Evolutionary conservation across 2,888 invertebrate species (phyloP).

Genomic region (Oscheius sp.): DNA sequence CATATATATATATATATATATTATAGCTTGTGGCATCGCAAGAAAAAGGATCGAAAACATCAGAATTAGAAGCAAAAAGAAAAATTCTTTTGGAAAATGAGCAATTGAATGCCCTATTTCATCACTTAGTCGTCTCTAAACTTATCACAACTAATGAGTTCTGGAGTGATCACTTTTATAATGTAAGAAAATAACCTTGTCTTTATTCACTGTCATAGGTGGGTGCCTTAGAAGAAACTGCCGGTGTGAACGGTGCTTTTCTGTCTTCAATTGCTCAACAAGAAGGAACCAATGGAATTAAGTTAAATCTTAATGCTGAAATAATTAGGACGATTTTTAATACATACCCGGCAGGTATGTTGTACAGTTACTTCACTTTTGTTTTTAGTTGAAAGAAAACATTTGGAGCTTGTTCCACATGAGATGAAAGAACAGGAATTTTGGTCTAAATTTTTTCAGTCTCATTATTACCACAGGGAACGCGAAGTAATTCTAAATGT

Average conservation of each 20-base stretch:
- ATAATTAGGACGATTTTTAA: slow-evolving; percentile 97
- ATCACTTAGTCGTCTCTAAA: slow-evolving; percentile 93
- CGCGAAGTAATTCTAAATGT: slow-evolving; percentile 75
- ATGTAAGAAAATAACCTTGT: no score
- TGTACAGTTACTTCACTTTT: not conserved
- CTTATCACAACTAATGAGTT: slow-evolving; percentile 96
- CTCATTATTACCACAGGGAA: slow-evolving; percentile 87
- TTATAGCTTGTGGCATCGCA: slow-evolving; percentile 52
- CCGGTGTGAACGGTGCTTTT: slow-evolving; percentile 81
- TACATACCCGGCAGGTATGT: slow-evolving; percentile 87
- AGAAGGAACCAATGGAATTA: slow-evolving; percentile 67
- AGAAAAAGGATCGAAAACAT: slow-evolving; percentile 47
- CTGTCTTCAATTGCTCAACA: slow-evolving; percentile 70
- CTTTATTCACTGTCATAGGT: no score
- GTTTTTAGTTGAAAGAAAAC: slow-evolving; percentile 85
- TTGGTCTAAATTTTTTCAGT: slow-evolving; percentile 99
- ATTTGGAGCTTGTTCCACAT: slow-evolving; percentile 91
- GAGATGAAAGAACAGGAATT: slow-evolving; percentile 95
- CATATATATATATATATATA: not conserved
- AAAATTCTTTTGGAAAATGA: slow-evolving; percentile 58
- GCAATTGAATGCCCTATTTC: slow-evolving; percentile 77
- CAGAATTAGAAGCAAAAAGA: slow-evolving; percentile 58
- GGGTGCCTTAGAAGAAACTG: slow-evolving; percentile 74
- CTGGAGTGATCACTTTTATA: slow-evolving; percentile 76
- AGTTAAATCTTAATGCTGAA: slow-evolving; percentile 92